Conservation (phyloP, 2,888 invertebrate species). For the Noctua janthe region DNA sequence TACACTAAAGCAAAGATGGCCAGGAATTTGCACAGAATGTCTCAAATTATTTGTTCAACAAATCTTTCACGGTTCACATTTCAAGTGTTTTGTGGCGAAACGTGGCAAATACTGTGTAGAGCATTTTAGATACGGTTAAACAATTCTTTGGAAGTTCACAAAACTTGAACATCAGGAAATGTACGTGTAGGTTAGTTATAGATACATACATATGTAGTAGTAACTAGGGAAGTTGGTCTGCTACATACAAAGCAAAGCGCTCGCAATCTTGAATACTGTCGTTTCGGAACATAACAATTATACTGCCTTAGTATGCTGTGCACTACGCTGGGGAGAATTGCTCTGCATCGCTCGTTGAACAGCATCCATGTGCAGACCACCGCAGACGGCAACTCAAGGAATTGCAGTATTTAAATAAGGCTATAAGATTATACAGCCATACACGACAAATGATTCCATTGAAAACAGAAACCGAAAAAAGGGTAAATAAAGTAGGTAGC, state of each 20-base stretch:
- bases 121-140: conserved; percentile 71
- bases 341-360: conserved; percentile 29
- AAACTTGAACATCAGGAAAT: conserved; percentile 67
- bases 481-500: not conserved
- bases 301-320: conserved; percentile 26
- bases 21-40: conserved; percentile 43
- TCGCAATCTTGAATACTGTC: conserved; percentile 59
- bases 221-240: conserved; percentile 65
- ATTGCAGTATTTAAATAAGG: not conserved
- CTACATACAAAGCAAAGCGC: conserved; percentile 46
- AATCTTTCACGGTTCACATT: conserved; percentile 70
- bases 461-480: not conserved
- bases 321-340: conserved; percentile 23
- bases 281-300: conserved; percentile 57
- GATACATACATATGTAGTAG: conserved; percentile 35
- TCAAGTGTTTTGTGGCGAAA: conserved; percentile 68
- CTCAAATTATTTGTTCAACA: conserved; percentile 50
- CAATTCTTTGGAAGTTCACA: conserved; percentile 67
- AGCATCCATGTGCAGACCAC: not conserved
- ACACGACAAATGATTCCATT: not conserved
- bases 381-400: not conserved
- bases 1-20: conserved; percentile 43
- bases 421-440: not conserved
- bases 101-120: conserved; percentile 67
- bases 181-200: conserved; percentile 51